Evolutionary conservation across 2,888 invertebrate genomes (phyloP).

Genomic region (Cartodere bifasciata): DNA sequence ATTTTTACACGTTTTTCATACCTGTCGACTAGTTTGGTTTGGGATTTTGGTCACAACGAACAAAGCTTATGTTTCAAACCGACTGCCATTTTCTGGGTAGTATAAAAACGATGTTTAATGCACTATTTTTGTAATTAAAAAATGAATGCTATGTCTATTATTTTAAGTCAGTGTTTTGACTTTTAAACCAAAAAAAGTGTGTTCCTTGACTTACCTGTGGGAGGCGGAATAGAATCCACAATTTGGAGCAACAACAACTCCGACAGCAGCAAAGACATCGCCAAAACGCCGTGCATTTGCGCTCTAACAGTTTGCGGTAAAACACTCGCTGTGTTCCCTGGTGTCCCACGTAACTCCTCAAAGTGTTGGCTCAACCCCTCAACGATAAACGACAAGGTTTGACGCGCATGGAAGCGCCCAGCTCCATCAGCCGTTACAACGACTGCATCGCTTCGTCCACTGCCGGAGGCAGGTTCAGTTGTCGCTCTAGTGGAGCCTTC

Average conservation of each 20-base stretch:
- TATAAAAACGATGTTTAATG: too few species aligned
- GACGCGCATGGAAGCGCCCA: conserved; percentile 28
- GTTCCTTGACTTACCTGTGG: conserved; percentile 23
- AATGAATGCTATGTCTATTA: too few species aligned
- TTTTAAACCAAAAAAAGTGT: too few species aligned
- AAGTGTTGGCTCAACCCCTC: conserved; percentile 37
- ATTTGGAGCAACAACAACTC: conserved; percentile 38
- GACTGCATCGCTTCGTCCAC: conserved; percentile 14
- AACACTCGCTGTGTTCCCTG: conserved; percentile 18
- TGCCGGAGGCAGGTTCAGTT: conserved; percentile 8
- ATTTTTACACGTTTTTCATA: too few species aligned
- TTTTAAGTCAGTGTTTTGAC: too few species aligned
- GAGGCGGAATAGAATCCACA: conserved; percentile 34
- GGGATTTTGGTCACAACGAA: too few species aligned
- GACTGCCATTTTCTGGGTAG: too few species aligned
- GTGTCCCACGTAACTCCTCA: conserved; percentile 29
- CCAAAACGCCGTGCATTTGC: conserved; percentile 30
- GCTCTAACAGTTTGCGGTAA: conserved; percentile 17
- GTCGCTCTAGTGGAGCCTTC: conserved; percentile 12
- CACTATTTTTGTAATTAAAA: too few species aligned
- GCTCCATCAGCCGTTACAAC: conserved; percentile 29
- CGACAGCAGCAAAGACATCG: conserved; percentile 37
- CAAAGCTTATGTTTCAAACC: too few species aligned
- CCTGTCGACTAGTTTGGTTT: too few species aligned
- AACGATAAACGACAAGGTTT: conserved; percentile 35